Evolutionary conservation across 2,797 vertebrate genomes (phyloP), one percentile per base, ranked within the genome.

Genomic region (Hirundo rustica): DNA sequence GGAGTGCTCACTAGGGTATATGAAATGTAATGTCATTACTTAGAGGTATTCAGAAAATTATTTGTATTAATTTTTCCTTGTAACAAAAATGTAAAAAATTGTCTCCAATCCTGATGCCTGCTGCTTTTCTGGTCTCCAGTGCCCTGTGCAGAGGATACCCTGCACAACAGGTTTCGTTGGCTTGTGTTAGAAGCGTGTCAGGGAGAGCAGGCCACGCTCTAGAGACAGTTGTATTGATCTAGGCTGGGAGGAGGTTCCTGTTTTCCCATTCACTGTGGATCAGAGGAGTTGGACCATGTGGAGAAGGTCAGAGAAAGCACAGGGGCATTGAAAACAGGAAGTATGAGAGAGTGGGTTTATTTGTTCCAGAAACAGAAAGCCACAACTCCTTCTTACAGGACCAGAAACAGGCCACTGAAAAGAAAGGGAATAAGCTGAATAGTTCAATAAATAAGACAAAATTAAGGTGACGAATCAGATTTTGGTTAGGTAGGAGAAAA

Each of bases 41-140:
- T 47, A 53, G 29, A 74, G 8, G 12, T 15, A 60, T 50, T 92
- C 45, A 77, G 53, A 67, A 83, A 82, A 71, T 40, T 40, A 27
- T 54, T 90, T 62, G 60, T 42, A 61, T 23, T 42, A 38, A n/a
- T 30, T 64, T 81, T 58, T 16, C 7, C 32, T 61, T 67, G 23
- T 32, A 67, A 70, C 3, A 76, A 44, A 82, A 82, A n/a, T 62
- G 13, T 32, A 22, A 73, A 76, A 78, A 20, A 13, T 6, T 40
- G 5, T 47, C 23, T 25, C 21, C 13, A 2, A 1, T 53, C 23
- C 17, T 60, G 25, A 58, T 18, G 29, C 5, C 16, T 2, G 0
- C 18, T 60, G 32, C 25, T 7, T 60, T 54, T 68, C 40, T 29
- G 64, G 27, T 11, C 14, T 73, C 4, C 5, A 1, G 9, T 66